Base-by-base conservation (phyloP, 2,888 invertebrate species). In the Frankliniella fusca region DNA sequence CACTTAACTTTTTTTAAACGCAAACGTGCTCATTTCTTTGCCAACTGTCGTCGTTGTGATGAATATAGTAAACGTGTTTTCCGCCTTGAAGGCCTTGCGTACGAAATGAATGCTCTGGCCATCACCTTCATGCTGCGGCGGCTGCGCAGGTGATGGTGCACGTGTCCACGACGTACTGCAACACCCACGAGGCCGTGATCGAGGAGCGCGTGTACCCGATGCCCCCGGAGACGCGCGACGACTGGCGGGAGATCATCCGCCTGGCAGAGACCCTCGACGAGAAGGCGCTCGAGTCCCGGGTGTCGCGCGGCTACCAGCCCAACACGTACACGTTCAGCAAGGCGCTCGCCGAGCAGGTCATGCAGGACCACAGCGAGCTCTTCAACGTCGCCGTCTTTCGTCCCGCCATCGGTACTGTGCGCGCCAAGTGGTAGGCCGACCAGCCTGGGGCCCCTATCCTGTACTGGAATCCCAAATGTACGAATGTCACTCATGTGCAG, bases 111-210 rank as follows among this genome's bases (percentile, higher is more conserved):
- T n/a, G n/a, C n/a, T n/a, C n/a, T n/a, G n/a, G n/a, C n/a, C n/a
- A n/a, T n/a, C n/a, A n/a, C n/a, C 38, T 38, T 2, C 5, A 38
- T 38, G 38, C 38, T 38, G 38, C 2, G 38, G 38, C 38, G 38
- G 80, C 82, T 83, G 86, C 87, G 0, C 87, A 92, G 92, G 91
- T 91, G 0, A 88, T 95, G 15, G 89, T 96, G 0, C 96, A 97
- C 87, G 93, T 97, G 0, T 97, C 96, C 0, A 96, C 97, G 0
- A 94, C 96, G 0, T 97, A 95, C 87, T 93, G 95, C 10, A 95
- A 97, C 88, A 94, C 94, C 9, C 93, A 96, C 85, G 90, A 91
- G 65, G 89, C 91, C 18, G 90, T 91, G 0, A 92, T 96, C 0
- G 93, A 94, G 81, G 97, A 97, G 88, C 89, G 91, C 81, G 89